Base-by-base conservation (phyloP, 2,113 vertebrate species). In the Urocitellus parryii region DNA sequence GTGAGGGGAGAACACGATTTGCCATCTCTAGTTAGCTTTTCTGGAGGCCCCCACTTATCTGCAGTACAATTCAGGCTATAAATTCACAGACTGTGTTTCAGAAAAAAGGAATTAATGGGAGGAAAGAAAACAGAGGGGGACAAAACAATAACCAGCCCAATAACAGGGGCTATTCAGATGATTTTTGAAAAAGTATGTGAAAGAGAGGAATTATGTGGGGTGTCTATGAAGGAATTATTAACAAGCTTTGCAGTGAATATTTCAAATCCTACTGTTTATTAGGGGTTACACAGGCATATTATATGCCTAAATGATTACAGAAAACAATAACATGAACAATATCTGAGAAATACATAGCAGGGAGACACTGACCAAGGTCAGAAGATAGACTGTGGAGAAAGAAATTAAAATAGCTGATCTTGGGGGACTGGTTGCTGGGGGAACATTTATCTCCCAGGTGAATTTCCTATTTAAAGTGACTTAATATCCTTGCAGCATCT, bases 31-130 rank as follows among this genome's bases (percentile, higher is more conserved):
- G 53, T 17, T 74, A 70, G n/a, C 45, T 86, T 92, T 79, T 86
- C 58, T 22, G 39, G 74, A 90, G 68, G 42, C 39, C 98, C 93
- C 86, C 88, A 97, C 97, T 98, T 98, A 98, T 97, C 96, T 97
- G 92, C 74, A 96, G 97, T 98, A 98, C 98, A 99, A 99, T 99
- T 99, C 98, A 99, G 98, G 98, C 99, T 98, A 98, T 98, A 99
- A 99, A 99, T 99, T 99, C 12, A 45, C 7, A 32, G 56, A 25
- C 73, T 68, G 68, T 68, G 45, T 25, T 34, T 87, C 65, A 92
- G 25, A 65, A 79, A 27, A n/a, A 90, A 87, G 84, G 4, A 32
- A 24, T 18, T 14, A 78, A 32, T 2, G 24, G 9, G 4, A 70
- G 22, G 29, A 67, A 39, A 89, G 86, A 83, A 91, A 91, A 37